Evolutionary conservation across 2,888 invertebrate species (phyloP), one percentile per base, ranked within the genome.

Genomic region (Uropetala carovei): DNA sequence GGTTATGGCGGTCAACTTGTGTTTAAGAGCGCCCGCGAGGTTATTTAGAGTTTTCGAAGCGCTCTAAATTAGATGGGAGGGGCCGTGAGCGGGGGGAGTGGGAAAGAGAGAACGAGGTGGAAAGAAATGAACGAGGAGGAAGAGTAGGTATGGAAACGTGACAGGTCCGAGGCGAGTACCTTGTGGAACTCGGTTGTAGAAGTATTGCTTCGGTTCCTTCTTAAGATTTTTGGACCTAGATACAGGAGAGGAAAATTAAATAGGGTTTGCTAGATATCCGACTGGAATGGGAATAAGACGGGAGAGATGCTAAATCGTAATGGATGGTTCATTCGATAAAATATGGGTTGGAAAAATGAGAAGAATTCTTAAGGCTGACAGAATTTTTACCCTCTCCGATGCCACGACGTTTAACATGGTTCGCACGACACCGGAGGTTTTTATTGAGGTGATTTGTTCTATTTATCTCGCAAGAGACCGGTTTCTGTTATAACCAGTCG

Each of bases 11-110:
- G 86, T 22, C 86, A 60, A 56, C 89, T 64, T 58, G 68, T 89
- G 89, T 89, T 89, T 64, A 89, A 68, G 89, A 89, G 89, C 89
- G 64, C 89, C 89, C 89, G 64, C 89, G 89, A 89, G 64, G 89
- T 89, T 89, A 89, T 89, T 59, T 89, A 89, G 89, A 89, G 89
- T 89, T 64, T 89, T 89, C 64, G 64, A 27, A 89, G 64, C 43
- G 89, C 89, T 56, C 89, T 89, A 89, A 89, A 89, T 89, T 89
- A 89, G 64, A 89, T 60, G 89, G 89, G 89, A 89, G 89, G 89
- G 89, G 89, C 30, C 68, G 22, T 18, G 56, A n/a, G 13, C 57
- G 57, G 85, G 5, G 85, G 22, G 57, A 58, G 56, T 22, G 22
- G 13, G 22, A 13, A n/a, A 58, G 14, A 43, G 84, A 84, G 18